A percentile compares a stretch with the other conserved stretches of the same genome.
phyloP scores from a whole-genome alignment of 2,888 invertebrate species.

The Ptilodon capucinus region DNA sequence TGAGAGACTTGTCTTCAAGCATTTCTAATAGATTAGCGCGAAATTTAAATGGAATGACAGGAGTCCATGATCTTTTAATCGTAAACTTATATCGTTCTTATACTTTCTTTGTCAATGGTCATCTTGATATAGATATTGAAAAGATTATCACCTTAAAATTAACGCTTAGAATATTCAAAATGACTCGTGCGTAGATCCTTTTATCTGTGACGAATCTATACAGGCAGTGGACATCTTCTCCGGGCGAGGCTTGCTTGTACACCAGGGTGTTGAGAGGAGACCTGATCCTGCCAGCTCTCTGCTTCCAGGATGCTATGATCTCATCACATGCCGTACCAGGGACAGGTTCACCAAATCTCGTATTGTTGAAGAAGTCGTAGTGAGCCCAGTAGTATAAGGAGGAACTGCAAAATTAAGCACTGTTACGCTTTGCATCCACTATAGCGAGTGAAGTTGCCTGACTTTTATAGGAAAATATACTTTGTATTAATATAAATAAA shows the following conservation, averaged over 20 bases:
- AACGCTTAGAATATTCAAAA: slow-evolving; percentile 89
- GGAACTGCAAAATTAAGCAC: slow-evolving; percentile 77
- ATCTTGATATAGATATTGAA: no score
- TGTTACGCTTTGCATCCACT: no score
- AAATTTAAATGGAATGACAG: no score
- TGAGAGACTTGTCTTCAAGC: no score
- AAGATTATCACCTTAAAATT: slow-evolving; percentile 93
- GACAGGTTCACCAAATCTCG: slow-evolving; percentile 91
- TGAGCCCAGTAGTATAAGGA: slow-evolving; percentile 97
- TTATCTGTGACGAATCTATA: slow-evolving; percentile 93
- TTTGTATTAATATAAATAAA: no score
- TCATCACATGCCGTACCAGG: slow-evolving; percentile 93
- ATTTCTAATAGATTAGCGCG: no score
- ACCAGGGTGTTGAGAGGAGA: slow-evolving; percentile 94
- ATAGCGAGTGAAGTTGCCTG: no score
- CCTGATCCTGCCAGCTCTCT: slow-evolving; percentile 87
- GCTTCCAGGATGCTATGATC: slow-evolving; percentile 93
- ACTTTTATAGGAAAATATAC: no score
- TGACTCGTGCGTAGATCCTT: slow-evolving; percentile 90
- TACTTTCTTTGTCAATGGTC: no score
- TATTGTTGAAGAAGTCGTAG: slow-evolving; percentile 96
- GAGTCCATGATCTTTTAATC: no score
- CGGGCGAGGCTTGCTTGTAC: slow-evolving; percentile 89
- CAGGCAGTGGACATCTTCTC: slow-evolving; percentile 89
- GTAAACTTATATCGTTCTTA: no score